Conservation (phyloP, 2,797 vertebrate species). For the Sebastes elongatus region DNA sequence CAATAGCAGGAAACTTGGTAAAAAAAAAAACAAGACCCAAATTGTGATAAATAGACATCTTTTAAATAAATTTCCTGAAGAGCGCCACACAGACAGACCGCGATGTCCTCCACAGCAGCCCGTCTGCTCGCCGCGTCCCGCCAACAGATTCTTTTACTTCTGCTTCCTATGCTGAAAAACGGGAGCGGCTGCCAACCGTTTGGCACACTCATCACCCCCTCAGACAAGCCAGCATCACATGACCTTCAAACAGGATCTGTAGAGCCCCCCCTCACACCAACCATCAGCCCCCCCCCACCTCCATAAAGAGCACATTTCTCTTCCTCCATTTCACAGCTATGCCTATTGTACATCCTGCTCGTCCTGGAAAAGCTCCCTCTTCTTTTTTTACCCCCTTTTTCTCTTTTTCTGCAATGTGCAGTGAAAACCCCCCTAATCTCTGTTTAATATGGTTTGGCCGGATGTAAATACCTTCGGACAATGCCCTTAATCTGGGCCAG, state of each 20-base stretch:
- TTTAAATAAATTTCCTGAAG: not conserved
- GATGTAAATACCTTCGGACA: slow-evolving; percentile 86
- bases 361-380: slow-evolving; percentile 63
- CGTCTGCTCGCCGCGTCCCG: slow-evolving; percentile 44
- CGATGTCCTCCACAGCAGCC: slow-evolving; percentile 38
- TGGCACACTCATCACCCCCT: slow-evolving; percentile 59
- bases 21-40: not conserved
- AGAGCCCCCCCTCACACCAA: not conserved
- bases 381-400: slow-evolving; percentile 6
- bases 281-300: not conserved
- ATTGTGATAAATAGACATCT: not conserved
- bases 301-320: slow-evolving; percentile 74
- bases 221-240: slow-evolving; percentile 76
- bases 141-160: slow-evolving; percentile 64
- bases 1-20: not conserved
- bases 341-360: slow-evolving; percentile 76
- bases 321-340: slow-evolving; percentile 81
- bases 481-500: slow-evolving; percentile 86
- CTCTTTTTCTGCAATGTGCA: slow-evolving; percentile 42
- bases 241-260: slow-evolving; percentile 79
- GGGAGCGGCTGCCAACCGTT: slow-evolving; percentile 55
- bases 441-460: slow-evolving; percentile 88
- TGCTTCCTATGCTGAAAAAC: slow-evolving; percentile 59
- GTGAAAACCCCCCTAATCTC: slow-evolving; percentile 83
- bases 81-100: slow-evolving; percentile 9